Conservation (phyloP, 2,797 vertebrate genomes). For the Buphagus erythrorhynchus region DNA sequence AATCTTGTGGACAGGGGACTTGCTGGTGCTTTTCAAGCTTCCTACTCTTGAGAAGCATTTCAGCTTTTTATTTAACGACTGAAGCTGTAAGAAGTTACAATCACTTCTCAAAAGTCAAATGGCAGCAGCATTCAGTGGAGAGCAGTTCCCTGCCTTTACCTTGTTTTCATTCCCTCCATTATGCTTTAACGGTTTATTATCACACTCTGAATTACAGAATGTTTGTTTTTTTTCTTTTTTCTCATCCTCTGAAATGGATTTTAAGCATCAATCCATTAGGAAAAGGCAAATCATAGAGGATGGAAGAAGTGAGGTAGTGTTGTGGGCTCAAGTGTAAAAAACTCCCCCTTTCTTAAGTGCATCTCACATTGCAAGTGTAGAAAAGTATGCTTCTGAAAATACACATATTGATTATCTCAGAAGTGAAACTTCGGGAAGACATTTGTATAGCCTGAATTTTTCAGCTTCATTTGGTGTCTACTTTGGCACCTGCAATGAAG, state of each 20-base stretch:
- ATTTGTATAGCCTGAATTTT: not conserved
- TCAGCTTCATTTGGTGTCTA: not conserved
- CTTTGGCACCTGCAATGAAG: not conserved
- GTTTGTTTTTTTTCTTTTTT: not conserved
- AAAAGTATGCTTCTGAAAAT: not conserved
- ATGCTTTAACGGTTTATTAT: not conserved
- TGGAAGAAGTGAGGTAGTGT: constrained; percentile 40
- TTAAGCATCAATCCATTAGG: not conserved
- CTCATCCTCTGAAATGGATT: not conserved
- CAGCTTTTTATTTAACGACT: not conserved
- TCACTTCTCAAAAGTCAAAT: not conserved
- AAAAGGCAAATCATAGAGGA: constrained; percentile 23
- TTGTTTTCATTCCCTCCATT: not conserved
- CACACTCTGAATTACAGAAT: not conserved
- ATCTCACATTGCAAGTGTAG: not conserved
- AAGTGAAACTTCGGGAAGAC: not conserved
- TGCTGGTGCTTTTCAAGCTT: not conserved
- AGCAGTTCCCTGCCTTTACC: not conserved
- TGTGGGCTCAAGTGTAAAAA: not conserved
- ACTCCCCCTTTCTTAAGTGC: rapidly evolving
- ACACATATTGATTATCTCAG: not conserved
- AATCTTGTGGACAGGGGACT: not conserved
- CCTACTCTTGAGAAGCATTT: not conserved
- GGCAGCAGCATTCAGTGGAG: not conserved
- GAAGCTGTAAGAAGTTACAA: not conserved